Conservation (phyloP, 2,113 vertebrate genomes). For the Electrona antarctica region DNA sequence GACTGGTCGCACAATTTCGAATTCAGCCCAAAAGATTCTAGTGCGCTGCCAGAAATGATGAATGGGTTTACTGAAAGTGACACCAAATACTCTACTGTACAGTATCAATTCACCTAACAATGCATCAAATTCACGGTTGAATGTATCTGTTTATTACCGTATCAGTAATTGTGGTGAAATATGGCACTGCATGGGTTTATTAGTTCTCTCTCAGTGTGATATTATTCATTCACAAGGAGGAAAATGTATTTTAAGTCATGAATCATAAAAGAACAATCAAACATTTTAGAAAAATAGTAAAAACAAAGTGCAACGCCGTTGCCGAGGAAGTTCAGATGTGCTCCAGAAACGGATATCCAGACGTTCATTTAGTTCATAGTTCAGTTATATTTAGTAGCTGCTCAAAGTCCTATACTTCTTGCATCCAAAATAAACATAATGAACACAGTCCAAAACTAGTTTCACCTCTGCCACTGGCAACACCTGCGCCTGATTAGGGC, state of each 20-base stretch:
- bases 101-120: neutral
- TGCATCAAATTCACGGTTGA: neutral
- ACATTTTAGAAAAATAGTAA: too few species aligned
- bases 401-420: too few species aligned
- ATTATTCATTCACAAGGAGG: neutral
- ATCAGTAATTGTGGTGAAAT: neutral
- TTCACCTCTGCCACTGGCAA: too few species aligned
- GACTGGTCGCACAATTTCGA: constrained; percentile 13
- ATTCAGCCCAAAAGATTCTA: neutral
- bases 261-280: too few species aligned
- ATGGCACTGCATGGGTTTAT: neutral
- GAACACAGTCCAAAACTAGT: too few species aligned
- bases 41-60: constrained; percentile 19
- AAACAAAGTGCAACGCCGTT: too few species aligned
- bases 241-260: neutral
- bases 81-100: neutral
- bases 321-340: too few species aligned
- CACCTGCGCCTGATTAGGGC: too few species aligned
- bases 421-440: too few species aligned
- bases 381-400: too few species aligned
- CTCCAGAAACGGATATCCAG: too few species aligned
- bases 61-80: constrained; percentile 1
- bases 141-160: neutral
- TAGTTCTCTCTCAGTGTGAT: neutral
- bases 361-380: too few species aligned